Percentiles rank a stretch among this genome's conserved stretches.
Conservation (phyloP, 2,888 invertebrate genomes). For the Microctonus aethiopoides region DNA sequence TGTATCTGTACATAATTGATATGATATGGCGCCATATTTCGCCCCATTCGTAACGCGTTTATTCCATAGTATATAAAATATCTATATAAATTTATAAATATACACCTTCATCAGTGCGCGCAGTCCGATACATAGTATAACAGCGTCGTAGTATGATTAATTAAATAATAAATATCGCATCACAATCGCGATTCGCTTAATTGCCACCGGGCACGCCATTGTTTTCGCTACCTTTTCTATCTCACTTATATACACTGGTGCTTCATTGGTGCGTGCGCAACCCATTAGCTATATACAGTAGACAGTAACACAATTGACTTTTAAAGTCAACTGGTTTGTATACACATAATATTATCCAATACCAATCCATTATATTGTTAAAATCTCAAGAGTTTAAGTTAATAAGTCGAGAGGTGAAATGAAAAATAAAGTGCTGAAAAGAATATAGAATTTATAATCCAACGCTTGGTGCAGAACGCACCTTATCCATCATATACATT, state of each 20-base stretch:
- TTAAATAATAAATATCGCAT: conserved; percentile 58
- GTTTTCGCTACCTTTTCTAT: conserved; percentile 43
- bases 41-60: background rate
- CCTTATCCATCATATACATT: conserved; percentile 6
- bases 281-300: conserved; percentile 27
- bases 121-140: conserved; percentile 10
- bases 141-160: conserved; percentile 52
- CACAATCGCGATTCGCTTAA: conserved; percentile 54
- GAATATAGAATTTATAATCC: background rate
- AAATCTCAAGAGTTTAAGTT: background rate
- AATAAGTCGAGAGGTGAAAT: background rate
- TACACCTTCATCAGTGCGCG: background rate
- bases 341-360: background rate
- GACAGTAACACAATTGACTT: conserved; percentile 10
- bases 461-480: background rate
- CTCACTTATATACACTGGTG: conserved; percentile 16
- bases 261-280: conserved; percentile 31
- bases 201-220: conserved; percentile 54
- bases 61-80: too few species aligned
- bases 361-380: background rate
- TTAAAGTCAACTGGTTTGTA: background rate
- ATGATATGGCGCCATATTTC: background rate
- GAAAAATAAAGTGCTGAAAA: background rate
- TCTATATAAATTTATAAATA: background rate
- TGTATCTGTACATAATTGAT: background rate